These are phyloP conservation scores for Epicampocera succincta DNA, from an alignment of 2,888 invertebrate species.

Conservation along the genomic window DNA sequence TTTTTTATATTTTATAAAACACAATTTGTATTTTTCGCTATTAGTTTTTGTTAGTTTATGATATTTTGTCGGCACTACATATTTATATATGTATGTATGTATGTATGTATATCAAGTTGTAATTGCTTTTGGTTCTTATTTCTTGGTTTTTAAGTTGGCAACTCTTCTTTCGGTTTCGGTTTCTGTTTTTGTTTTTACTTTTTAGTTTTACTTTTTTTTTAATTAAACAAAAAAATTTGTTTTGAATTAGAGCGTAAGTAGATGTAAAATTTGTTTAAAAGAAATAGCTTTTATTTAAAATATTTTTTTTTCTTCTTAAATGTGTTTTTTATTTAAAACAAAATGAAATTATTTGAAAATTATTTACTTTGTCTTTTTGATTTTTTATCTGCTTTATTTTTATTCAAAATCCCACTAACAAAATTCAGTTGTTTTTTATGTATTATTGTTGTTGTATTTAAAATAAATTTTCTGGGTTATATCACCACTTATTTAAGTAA, in stretches of 20 bases:
- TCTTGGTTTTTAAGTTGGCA: constrained; percentile 24
- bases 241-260: constrained; percentile 37
- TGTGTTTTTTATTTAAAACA: constrained; percentile 33
- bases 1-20: not conserved
- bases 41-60: too few relatives aligned
- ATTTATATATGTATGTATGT: too few relatives aligned
- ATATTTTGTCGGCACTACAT: too few relatives aligned
- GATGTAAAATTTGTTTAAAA: constrained; percentile 6
- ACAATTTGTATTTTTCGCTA: not conserved
- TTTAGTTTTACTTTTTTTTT: constrained; percentile 11
- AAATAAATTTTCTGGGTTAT: constrained; percentile 67
- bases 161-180: constrained; percentile 38
- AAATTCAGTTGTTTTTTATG: constrained; percentile 49
- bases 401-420: constrained; percentile 55
- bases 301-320: constrained; percentile 16
- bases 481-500: constrained; percentile 70
- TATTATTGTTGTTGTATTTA: constrained; percentile 50
- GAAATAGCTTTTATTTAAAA: constrained; percentile 4
- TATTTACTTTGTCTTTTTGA: constrained; percentile 53
- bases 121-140: too few relatives aligned
- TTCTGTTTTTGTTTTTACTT: too few relatives aligned
- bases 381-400: constrained; percentile 32
- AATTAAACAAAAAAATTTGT: constrained; percentile 31
- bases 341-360: constrained; percentile 42
- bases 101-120: too few relatives aligned